Base-by-base conservation (phyloP, 2,888 invertebrate genomes). In the Embidobia sp. region DNA sequence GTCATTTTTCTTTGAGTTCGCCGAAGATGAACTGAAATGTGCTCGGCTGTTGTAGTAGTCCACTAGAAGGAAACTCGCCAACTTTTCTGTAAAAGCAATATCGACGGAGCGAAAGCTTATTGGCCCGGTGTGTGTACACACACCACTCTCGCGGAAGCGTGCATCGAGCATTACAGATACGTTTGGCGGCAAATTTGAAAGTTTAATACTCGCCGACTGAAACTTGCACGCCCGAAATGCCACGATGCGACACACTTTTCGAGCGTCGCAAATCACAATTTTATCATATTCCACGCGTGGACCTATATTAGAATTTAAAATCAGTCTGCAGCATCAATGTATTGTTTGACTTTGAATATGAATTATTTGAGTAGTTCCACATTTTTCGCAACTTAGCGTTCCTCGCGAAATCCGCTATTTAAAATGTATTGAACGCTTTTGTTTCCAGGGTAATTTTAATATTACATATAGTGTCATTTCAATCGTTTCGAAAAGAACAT, bases 151-250 rank as follows among this genome's bases (percentile, higher is more conserved):
- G 35, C 33, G 15, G 46, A 40, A 49, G 19, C 37, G 15, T 31
- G 49, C 27, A 59, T 49, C 35, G 53, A 72, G 55, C 57, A 64
- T 64, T 44, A 13, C 42, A 27, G 64, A 73, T 64, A 55, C 46
- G 48, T 44, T 49, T 44, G 64, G 73, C 73, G 73, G 57, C 48
- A 73, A 73, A 73, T 73, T 73, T 73, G 73, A 73, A 73, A 73
- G 64, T 73, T 73, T 64, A 64, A 73, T 73, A 73, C 73, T 72
- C 64, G 4, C 13, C 69, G 35, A 55, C 55, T 42, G 31, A 37
- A 55, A 72, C 22, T 55, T 40, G 35, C 27, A 35, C 35, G 26
- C 2, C 19, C 35, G 27, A 48, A 57, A 70, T 40, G 51, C 19
- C 22, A 31, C 46, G 15, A 16, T 22, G 16, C 55, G 53, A 19